Base-by-base conservation (phyloP, 92 coral and sea anemone genomes). In the Micromussa lordhowensis region DNA sequence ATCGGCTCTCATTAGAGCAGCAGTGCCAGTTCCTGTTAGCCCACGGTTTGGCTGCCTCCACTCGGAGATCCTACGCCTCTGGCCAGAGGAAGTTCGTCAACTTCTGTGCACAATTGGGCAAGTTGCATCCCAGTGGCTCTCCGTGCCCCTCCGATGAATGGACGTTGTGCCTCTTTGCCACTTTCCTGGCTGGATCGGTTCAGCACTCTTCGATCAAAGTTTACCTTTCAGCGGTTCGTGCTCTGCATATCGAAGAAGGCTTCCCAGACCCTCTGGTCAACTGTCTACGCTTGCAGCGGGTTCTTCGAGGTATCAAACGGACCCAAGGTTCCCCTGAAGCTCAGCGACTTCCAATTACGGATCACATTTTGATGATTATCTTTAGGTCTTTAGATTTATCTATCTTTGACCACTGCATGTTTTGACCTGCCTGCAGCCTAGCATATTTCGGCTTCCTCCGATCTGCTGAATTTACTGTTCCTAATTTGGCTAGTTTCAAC, bases 391-490 rank as follows among this genome's bases (percentile, higher is more conserved):
- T 89, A 2, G 31, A 83, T 30, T 11, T 89, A 22, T 29, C 83
- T 0, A 22, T 30, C 3, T 44, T 15, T 19, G 93, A 91, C 78
- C 83, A 86, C 74, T 51, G 54, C 74, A 83, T 91, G 89, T 91
- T 84, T 70, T 91, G 94, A 92, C 85, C 89, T 4, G 91, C 89
- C 8, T 68, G 82, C 76, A 75, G 68, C 88, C 48, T 88, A 4
- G 89, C 89, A 0, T 87, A 77, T 59, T 88, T 79, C 73, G 89
- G 92, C 0, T 92, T 92, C 24, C 81, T 91, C 12, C 74, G 87
- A 15, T 73, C 89, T 10, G n/a, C 92, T 2, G 92, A 92, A 75
- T 88, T 83, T 59, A 88, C 90, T 38, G 53, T 85, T 4, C 90
- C 89, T 0, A 30, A 21, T 13, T 80, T 74, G 54, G 26, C 85